Percentiles rank a stretch among this genome's conserved stretches.
These are phyloP conservation scores for Celastrina argiolus DNA, from an alignment of 2,888 invertebrate genomes.

Conservation along the genomic window DNA sequence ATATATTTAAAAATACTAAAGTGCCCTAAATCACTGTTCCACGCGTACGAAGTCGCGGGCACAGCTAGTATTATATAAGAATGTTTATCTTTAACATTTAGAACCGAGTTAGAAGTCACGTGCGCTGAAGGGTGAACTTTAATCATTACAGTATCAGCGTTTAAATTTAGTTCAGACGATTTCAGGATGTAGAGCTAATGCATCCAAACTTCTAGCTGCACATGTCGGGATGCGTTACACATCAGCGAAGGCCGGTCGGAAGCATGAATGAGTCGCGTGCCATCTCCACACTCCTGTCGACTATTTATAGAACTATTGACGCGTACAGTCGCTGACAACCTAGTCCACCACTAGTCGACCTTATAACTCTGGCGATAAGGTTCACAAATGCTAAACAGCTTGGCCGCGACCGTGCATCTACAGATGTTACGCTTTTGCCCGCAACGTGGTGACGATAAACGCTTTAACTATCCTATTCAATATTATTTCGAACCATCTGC, in stretches of 20 bases:
- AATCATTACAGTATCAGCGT: background rate
- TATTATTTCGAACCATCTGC: background rate
- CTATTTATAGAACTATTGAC: constrained; percentile 60
- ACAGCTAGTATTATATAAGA: background rate
- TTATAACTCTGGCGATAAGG: constrained; percentile 23
- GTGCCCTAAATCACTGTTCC: too few species aligned
- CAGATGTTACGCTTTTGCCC: background rate
- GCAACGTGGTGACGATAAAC: background rate
- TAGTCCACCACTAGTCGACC: too few species aligned
- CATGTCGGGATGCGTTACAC: constrained; percentile 52
- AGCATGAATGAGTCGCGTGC: constrained; percentile 60
- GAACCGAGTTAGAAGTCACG: background rate
- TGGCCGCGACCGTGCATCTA: background rate
- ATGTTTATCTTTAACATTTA: background rate
- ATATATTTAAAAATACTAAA: too few species aligned
- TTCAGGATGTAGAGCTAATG: constrained; percentile 7
- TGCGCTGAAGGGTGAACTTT: background rate
- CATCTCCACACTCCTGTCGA: constrained; percentile 46
- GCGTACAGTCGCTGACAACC: constrained; percentile 36
- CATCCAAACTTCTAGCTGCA: background rate
- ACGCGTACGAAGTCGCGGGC: too few species aligned
- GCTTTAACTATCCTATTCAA: background rate
- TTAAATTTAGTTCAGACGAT: background rate
- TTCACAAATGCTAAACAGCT: too few species aligned
- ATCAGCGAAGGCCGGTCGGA: constrained; percentile 55